Conservation (phyloP, 2,113 vertebrate species). For the Mirounga angustirostris region DNA sequence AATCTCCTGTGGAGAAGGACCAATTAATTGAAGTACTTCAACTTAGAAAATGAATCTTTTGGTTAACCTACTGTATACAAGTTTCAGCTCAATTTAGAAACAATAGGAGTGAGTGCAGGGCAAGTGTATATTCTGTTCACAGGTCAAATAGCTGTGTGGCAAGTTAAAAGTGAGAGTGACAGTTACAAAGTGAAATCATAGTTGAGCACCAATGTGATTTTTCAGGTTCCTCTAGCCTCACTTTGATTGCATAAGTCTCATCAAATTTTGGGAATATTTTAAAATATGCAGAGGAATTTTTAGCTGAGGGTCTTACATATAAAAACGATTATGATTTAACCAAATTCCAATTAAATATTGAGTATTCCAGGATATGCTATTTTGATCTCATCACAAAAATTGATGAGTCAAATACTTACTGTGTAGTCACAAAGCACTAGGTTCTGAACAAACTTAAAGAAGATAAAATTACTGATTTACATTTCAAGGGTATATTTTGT, state of each 20-base stretch:
- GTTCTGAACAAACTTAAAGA: neutral
- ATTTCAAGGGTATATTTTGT: neutral
- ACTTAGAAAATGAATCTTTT: slow-evolving; percentile 49
- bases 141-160: neutral
- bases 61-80: neutral
- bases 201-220: slow-evolving; percentile 73
- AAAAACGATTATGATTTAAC: neutral
- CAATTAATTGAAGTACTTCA: slow-evolving; percentile 7
- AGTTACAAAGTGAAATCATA: neutral
- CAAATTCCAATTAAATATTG: neutral
- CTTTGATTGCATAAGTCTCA: neutral
- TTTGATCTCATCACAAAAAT: slow-evolving; percentile 24
- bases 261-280: slow-evolving; percentile 35
- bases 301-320: neutral
- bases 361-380: neutral
- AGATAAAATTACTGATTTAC: slow-evolving; percentile 22
- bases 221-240: slow-evolving; percentile 59
- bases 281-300: neutral
- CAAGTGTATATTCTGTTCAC: neutral
- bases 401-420: neutral
- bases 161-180: neutral
- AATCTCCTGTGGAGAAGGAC: neutral
- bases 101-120: neutral
- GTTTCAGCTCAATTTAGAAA: slow-evolving; percentile 19
- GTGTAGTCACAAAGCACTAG: neutral